phyloP scores from a whole-genome alignment of 2,888 invertebrate species.

The Platycnemis pennipes region DNA sequence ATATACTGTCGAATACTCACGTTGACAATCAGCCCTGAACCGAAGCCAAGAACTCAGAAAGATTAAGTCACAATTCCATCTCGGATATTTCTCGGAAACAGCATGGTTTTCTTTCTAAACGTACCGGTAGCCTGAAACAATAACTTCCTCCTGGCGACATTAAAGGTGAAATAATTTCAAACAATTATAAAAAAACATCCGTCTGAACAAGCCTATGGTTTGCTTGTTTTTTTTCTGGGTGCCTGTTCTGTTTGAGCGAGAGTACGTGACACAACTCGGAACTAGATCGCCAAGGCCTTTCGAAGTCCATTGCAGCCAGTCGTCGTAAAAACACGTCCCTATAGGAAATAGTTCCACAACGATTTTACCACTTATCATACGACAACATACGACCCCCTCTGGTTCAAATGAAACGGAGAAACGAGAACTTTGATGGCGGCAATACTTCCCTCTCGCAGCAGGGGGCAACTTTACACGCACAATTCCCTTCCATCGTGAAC shows the following conservation, averaged over 20 bases:
- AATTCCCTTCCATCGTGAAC: not conserved
- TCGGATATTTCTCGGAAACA: too few relatives aligned
- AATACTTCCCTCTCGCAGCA: not conserved
- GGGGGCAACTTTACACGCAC: not conserved
- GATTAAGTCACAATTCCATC: too few relatives aligned
- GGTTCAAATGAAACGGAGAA: not conserved
- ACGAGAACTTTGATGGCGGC: not conserved
- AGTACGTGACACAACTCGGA: not conserved
- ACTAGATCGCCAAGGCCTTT: not conserved
- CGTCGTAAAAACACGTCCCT: not conserved
- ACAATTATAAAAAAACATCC: too few relatives aligned
- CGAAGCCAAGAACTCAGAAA: too few relatives aligned
- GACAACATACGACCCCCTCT: not conserved
- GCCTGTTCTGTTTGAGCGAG: not conserved
- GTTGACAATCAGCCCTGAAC: too few relatives aligned
- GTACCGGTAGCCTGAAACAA: not conserved
- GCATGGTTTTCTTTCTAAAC: not conserved
- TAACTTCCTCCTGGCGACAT: too few relatives aligned
- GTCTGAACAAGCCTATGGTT: too few relatives aligned
- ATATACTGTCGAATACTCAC: too few relatives aligned
- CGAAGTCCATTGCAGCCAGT: not conserved
- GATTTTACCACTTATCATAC: not conserved
- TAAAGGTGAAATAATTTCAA: too few relatives aligned
- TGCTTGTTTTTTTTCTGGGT: not conserved
- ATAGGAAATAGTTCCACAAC: not conserved